A percentile compares a stretch with the other conserved stretches of the same genome.
Conservation (phyloP, 2,113 vertebrate genomes). For the Brienomyrus longianalis region DNA sequence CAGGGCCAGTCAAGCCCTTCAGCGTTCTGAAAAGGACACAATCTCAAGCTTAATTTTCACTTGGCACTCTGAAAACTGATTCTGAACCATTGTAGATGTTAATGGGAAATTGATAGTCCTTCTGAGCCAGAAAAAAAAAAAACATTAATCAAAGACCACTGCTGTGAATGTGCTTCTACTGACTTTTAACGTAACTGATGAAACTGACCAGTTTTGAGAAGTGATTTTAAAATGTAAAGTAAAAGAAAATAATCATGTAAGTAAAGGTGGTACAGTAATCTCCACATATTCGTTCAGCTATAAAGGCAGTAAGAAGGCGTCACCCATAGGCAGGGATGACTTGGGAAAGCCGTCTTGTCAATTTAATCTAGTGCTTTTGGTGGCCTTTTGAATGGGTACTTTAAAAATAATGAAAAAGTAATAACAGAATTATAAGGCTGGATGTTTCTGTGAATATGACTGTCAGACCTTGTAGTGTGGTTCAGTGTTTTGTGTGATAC, state of each 20-base stretch:
- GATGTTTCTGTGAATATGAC: neutral
- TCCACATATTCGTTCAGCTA: neutral
- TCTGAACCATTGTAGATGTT: conserved; percentile 1
- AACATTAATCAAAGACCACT: conserved; percentile 2
- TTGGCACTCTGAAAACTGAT: neutral
- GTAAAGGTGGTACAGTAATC: neutral
- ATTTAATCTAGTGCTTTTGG: neutral
- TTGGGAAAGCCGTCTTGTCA: neutral
- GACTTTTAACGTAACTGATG: conserved; percentile 9
- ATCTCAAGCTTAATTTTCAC: neutral
- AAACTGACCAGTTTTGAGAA: conserved; percentile 8
- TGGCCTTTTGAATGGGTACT: neutral
- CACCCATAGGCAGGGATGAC: neutral
- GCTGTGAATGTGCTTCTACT: neutral
- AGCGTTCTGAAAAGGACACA: neutral
- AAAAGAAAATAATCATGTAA: neutral
- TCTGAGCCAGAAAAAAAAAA: neutral
- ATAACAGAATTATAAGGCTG: neutral
- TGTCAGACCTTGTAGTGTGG: neutral
- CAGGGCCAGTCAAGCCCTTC: conserved; percentile 1
- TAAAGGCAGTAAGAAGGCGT: neutral
- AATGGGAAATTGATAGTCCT: conserved; percentile 21
- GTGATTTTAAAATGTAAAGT: neutral
- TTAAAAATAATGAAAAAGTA: neutral
- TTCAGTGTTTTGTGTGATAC: neutral